Evolutionary conservation across 2,888 invertebrate genomes (phyloP), one percentile per base, ranked within the genome.

Genomic region (Latrodectus hesperus): DNA sequence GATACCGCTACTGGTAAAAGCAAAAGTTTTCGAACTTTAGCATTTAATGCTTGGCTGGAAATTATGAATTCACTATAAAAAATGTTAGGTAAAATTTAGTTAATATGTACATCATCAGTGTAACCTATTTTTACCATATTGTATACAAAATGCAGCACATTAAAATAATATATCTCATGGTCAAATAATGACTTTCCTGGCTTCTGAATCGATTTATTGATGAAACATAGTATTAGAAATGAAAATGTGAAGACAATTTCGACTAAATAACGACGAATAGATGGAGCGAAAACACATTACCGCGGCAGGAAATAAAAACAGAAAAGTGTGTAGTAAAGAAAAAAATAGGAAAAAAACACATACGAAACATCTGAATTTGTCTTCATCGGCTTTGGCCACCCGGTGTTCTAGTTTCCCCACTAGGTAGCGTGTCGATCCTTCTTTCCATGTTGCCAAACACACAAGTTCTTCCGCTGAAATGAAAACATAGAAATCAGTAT

Each of bases 371-470:
- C 90, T 89, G 75, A 90, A 90, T 83, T 88, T 89, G 75, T 90
- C 90, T 78, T 90, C 90, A 79, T 90, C 90, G 16, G 90, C 87
- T 55, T 90, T 90, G 64, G 90, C 90, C 22, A 88, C 89, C 17
- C 87, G 70, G 79, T 90, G 90, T 67, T 90, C 89, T 89, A 98
- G 94, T 92, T 96, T 95, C 80, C 97, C 97, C 84, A 98, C 97
- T 90, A 98, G 94, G 93, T 97, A 98, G 85, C 97, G 94, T 79
- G 96, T 95, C 91, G 97, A 97, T 84, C 98, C 97, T 92, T 98
- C 98, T 93, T 97, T 97, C 98, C 98, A 98, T 84, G 96, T 95
- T 8, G 97, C 98, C 91, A 97, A 93, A 92, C 98, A 98, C 91
- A 97, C 96, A 79, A 98, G 93, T 92, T 97, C 97, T 92, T 97